Evolutionary conservation across 2,888 invertebrate genomes (phyloP).

Genomic region (Drosophila melanocephala): DNA sequence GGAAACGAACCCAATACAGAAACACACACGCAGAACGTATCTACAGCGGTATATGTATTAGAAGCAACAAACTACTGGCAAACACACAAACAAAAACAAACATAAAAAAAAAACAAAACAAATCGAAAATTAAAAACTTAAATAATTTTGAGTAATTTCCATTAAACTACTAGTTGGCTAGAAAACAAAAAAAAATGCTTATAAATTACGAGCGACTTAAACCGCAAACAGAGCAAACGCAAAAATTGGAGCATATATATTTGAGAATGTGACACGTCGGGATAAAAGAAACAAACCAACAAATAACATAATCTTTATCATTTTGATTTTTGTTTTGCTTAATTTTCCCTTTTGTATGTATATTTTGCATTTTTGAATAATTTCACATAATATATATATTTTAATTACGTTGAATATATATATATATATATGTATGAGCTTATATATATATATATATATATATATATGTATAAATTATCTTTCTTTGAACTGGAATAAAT

Average conservation of each 20-base stretch:
- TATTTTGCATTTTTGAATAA: conserved; percentile 41
- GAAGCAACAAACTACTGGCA: not conserved
- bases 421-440: not conserved
- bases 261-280: conserved; percentile 25
- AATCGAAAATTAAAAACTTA: not conserved
- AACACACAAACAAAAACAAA: conserved; percentile 18
- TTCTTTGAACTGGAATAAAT: conserved; percentile 67
- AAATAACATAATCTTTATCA: not conserved
- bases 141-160: conserved; percentile 25
- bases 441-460: conserved; percentile 24
- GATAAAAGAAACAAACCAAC: not conserved
- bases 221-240: conserved; percentile 15
- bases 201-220: conserved; percentile 28
- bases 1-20: not conserved
- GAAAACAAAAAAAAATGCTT: conserved; percentile 4
- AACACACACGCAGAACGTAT: not conserved
- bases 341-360: conserved; percentile 18
- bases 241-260: conserved; percentile 43
- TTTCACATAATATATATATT: conserved; percentile 37
- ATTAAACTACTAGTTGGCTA: conserved; percentile 12
- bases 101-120: not conserved
- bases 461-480: conserved; percentile 41
- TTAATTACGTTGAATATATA: conserved; percentile 3
- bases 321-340: conserved; percentile 4
- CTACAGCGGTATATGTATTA: conserved; percentile 8